phyloP scores from a whole-genome alignment of 2,113 vertebrate genomes.

The Oreotrochilus melanogaster region DNA sequence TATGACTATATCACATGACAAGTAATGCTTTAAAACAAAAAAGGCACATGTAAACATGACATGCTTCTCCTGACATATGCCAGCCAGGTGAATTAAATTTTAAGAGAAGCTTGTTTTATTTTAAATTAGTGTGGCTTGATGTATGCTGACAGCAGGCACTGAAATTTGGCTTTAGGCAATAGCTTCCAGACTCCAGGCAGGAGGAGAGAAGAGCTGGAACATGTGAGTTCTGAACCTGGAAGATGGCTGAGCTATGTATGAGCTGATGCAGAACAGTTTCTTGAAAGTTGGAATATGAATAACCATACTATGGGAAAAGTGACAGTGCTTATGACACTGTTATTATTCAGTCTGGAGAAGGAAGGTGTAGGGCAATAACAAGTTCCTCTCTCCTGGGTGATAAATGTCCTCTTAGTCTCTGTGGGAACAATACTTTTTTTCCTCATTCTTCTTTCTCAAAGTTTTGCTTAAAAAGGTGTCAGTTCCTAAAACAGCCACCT shows the following conservation, averaged over 20 bases:
- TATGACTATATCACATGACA: not conserved
- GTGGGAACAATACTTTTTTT: not conserved
- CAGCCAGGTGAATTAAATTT: not conserved
- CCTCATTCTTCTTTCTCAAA: not conserved
- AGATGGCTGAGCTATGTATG: not conserved
- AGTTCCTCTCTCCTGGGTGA: not conserved
- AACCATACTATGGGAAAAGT: not conserved
- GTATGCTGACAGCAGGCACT: not conserved
- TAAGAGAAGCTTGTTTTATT: not conserved
- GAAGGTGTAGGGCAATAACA: not conserved
- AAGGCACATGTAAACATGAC: not conserved
- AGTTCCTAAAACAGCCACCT: not conserved
- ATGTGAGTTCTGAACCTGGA: not conserved
- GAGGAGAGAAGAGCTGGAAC: not conserved
- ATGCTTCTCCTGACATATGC: not conserved
- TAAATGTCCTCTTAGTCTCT: not conserved
- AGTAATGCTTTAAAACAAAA: slow-evolving; percentile 18
- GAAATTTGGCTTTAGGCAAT: not conserved
- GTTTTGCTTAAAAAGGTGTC: not conserved
- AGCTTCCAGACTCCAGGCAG: not conserved
- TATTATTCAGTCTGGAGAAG: not conserved
- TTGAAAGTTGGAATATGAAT: not conserved
- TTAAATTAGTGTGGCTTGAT: not conserved
- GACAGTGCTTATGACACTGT: not conserved
- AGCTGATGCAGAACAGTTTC: not conserved